A percentile compares a stretch with the other conserved stretches of the same genome.
Conservation (phyloP, 1,140 invertebrate genomes). For the Batillaria attramentaria region DNA sequence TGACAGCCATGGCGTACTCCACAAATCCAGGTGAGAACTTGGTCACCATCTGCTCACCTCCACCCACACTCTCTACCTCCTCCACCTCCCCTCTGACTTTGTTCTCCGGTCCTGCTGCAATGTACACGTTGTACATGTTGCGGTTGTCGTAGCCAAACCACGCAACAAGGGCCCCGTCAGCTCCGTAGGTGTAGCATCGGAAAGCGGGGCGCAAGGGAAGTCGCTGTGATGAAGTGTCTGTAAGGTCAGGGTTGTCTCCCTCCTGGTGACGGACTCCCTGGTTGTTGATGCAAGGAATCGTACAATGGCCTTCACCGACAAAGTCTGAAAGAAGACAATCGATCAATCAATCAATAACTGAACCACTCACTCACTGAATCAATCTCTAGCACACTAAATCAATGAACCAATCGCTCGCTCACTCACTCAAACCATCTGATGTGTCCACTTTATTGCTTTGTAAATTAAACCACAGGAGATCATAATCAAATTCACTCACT, state of each 20-base stretch:
- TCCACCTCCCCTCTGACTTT: constrained; percentile 24
- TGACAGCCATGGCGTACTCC: constrained; percentile 45
- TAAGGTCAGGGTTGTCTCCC: constrained; percentile 51
- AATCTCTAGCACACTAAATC: no score
- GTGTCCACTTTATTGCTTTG: no score
- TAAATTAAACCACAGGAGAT: no score
- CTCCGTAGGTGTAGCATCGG: constrained; percentile 44
- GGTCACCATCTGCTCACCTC: constrained; percentile 29
- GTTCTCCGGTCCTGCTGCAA: constrained; percentile 52
- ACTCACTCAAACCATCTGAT: no score
- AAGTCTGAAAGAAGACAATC: constrained; percentile 44
- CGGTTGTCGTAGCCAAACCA: constrained; percentile 62
- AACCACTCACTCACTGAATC: neutral
- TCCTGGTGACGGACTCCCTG: constrained; percentile 30
- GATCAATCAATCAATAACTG: neutral
- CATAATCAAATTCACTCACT: no score
- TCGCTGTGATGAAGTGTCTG: constrained; percentile 41
- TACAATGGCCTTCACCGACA: constrained; percentile 60
- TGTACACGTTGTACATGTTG: constrained; percentile 57
- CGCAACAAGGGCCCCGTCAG: constrained; percentile 32
- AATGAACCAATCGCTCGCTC: no score
- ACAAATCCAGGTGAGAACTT: constrained; percentile 48
- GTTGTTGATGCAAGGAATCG: constrained; percentile 51
- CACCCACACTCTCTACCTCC: neutral
- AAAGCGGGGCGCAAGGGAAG: constrained; percentile 45